Percentiles rank a stretch among this genome's conserved stretches.
phyloP scores from a whole-genome alignment of 2,797 vertebrate genomes.

The Lophius americanus region DNA sequence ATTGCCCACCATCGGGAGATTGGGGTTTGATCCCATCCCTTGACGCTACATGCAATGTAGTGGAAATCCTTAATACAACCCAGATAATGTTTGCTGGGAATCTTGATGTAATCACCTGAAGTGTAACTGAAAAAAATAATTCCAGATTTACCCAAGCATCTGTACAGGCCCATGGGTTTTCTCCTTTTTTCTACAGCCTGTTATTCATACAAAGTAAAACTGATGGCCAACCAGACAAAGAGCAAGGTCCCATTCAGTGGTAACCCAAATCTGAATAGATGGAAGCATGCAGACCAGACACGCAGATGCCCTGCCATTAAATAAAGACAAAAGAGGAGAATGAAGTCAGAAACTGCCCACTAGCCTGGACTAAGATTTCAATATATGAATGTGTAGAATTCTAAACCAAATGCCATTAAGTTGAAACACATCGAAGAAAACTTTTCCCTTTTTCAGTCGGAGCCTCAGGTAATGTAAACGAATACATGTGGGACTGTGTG shows the following conservation, averaged over 20 bases:
- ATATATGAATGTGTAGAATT: background rate
- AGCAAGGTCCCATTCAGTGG: conserved; percentile 48
- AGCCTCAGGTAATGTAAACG: conserved; percentile 57
- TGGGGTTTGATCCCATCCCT: too few relatives aligned
- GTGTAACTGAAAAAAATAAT: conserved; percentile 43
- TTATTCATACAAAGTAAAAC: conserved; percentile 52
- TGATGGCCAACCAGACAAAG: conserved; percentile 40
- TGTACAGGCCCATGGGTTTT: conserved; percentile 19
- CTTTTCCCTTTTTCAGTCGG: conserved; percentile 32
- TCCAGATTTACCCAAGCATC: conserved; percentile 56
- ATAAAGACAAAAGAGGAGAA: conserved; percentile 30
- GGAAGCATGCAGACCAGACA: conserved; percentile 46
- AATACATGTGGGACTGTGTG: conserved; percentile 41
- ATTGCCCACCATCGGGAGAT: too few relatives aligned
- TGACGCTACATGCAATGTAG: background rate
- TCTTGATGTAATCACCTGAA: conserved; percentile 24
- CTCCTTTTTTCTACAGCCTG: conserved; percentile 55
- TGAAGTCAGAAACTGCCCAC: background rate
- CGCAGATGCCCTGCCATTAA: conserved; percentile 34
- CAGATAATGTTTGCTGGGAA: conserved; percentile 15
- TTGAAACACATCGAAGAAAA: conserved; percentile 1
- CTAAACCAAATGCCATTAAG: background rate
- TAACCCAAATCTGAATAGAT: conserved; percentile 56
- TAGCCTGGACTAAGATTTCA: conserved; percentile 14
- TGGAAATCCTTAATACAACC: conserved; percentile 15